Evolutionary conservation across 1,140 invertebrate genomes (phyloP).

Genomic region (Drosophila ercepeae): DNA sequence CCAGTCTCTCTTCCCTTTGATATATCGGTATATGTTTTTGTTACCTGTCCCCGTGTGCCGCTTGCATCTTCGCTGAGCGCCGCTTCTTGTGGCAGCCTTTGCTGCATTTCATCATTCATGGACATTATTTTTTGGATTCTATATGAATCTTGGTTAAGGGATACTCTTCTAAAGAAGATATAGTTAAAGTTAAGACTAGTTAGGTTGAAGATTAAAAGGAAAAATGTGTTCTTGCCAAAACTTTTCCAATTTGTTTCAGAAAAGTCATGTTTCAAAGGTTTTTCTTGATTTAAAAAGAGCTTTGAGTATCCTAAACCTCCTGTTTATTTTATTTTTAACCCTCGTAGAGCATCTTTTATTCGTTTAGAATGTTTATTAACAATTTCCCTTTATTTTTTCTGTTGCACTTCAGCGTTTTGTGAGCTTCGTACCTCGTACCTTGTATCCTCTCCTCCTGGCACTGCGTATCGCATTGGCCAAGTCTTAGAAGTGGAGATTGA

Average conservation of each 20-base stretch:
- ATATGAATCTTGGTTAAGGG: too few relatives aligned
- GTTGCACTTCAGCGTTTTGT: constrained; percentile 24
- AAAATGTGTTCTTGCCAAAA: too few relatives aligned
- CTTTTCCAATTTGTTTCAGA: too few relatives aligned
- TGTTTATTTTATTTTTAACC: not conserved
- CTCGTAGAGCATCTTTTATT: not conserved
- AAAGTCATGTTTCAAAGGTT: not conserved
- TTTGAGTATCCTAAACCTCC: too few relatives aligned
- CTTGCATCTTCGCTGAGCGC: constrained; percentile 56
- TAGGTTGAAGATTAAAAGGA: too few relatives aligned
- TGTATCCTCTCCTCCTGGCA: constrained; percentile 22
- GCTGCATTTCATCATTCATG: constrained; percentile 81
- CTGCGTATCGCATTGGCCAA: constrained; percentile 62
- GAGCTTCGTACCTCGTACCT: constrained; percentile 32
- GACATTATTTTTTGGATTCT: constrained; percentile 73
- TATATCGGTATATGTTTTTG: not conserved
- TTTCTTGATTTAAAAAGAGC: too few relatives aligned
- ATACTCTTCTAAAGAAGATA: too few relatives aligned
- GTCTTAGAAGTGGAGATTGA: constrained; percentile 75
- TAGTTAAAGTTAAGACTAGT: too few relatives aligned
- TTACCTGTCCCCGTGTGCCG: constrained; percentile 20
- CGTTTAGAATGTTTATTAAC: not conserved
- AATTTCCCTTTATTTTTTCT: constrained; percentile 21
- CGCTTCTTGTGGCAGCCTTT: constrained; percentile 62
- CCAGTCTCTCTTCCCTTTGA: too few relatives aligned